phyloP scores from a whole-genome alignment of 2,888 invertebrate species.

The Shargacucullia verbasci region DNA sequence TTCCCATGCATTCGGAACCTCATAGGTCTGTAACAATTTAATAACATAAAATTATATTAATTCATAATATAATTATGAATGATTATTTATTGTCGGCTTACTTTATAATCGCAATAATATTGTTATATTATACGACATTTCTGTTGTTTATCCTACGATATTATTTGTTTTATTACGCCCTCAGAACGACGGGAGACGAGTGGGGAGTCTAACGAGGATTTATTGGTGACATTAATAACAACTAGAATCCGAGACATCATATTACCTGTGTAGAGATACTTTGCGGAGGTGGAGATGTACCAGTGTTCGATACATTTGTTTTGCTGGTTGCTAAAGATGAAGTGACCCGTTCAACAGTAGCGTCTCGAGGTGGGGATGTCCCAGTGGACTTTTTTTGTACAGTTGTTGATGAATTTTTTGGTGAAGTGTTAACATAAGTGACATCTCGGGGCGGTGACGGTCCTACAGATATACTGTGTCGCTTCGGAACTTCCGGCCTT shows the following conservation, averaged over 20 bases:
- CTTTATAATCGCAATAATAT: too few species aligned
- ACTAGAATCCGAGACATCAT: not conserved
- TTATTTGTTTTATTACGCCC: too few species aligned
- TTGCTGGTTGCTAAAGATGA: slow-evolving; percentile 63
- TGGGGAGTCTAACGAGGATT: too few species aligned
- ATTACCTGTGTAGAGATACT: slow-evolving; percentile 94
- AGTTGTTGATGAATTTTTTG: slow-evolving; percentile 44
- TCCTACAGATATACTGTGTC: slow-evolving; percentile 78
- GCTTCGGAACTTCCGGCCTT: slow-evolving; percentile 53
- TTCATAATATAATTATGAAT: too few species aligned
- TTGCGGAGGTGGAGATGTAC: slow-evolving; percentile 96
- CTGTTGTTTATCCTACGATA: too few species aligned
- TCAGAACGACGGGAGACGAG: too few species aligned
- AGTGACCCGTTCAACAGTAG: slow-evolving; percentile 58
- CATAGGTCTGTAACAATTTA: slow-evolving; percentile 79
- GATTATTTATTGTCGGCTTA: too few species aligned
- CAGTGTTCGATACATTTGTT: slow-evolving; percentile 89
- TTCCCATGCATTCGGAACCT: slow-evolving; percentile 78
- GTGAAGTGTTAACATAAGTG: slow-evolving; percentile 69
- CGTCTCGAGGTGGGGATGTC: slow-evolving; percentile 80
- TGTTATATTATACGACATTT: too few species aligned
- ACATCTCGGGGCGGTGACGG: slow-evolving; percentile 77
- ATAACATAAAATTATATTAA: too few species aligned
- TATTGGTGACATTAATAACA: too few species aligned
- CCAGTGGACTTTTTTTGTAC: slow-evolving; percentile 85